Evolutionary conservation across 2,113 vertebrate species (phyloP), one percentile per base, ranked within the genome.

Genomic region (Riparia riparia): DNA sequence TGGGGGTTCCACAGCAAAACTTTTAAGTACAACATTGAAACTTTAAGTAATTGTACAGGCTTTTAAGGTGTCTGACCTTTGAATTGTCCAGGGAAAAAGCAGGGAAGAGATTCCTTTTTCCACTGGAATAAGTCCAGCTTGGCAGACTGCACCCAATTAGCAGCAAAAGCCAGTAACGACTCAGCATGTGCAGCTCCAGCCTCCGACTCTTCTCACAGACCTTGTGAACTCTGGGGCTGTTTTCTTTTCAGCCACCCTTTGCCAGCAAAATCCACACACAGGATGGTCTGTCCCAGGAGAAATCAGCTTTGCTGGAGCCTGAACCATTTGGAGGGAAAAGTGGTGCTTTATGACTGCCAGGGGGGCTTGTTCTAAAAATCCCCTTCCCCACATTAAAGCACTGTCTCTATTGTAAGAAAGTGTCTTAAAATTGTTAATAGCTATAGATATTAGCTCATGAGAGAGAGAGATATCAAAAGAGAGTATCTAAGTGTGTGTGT

Each of bases 41-140:
- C 71, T 87, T 37, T 53, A 45, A 91, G 68, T 29, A 42, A 50
- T 85, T 86, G 66, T 63, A 65, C 10, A 26, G 82, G 47, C 74
- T 90, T 80, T 93, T 86, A 86, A 95, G 90, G 92, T 90, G 56
- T 47, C 68, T 60, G 61, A 86, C 92, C 82, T 88, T 88, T 92
- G 92, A 93, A 82, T 61, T 80, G 54, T 45, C 45, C 51, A 41
- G 54, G 37, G 61, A 68, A 79, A 90, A 85, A 61, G 39, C 58
- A 69, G 68, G 39, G 61, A 65, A 90, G 54, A 77, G 86, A 77
- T 92, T 93, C 80, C 54, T 90, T 92, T 94, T 92, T 92, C 82
- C 1, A 0, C 86, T 95, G 95, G 86, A 95, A 6, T 73, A 45
- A 63, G 65, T 81, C 81, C 84, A 89, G 86, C 68, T 74, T 84